Conservation (phyloP, 37 sponge, comb jelly and placozoan genomes). For the Lycopodina hypogea region DNA sequence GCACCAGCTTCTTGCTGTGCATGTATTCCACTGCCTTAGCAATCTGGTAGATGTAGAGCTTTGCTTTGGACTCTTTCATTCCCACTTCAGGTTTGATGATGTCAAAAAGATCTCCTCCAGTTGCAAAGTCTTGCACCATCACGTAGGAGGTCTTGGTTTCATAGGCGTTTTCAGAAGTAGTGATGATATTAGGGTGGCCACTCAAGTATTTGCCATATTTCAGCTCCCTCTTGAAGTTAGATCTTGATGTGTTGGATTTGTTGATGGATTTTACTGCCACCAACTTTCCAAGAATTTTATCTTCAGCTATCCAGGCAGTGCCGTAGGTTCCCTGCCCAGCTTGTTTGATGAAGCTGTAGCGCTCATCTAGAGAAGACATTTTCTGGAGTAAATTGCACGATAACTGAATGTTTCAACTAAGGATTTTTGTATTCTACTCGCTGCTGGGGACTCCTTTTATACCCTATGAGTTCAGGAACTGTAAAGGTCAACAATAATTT, state of each 20-base stretch:
- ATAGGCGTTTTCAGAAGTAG: conserved; percentile 75
- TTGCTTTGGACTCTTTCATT: conserved; percentile 62
- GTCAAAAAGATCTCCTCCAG: conserved; percentile 91
- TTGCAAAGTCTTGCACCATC: conserved; percentile 85
- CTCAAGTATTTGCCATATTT: conserved; percentile 75
- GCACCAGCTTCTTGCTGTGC: conserved; percentile 87
- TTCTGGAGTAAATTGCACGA: conserved; percentile 4
- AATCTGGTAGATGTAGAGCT: conserved; percentile 68
- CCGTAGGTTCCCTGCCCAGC: conserved; percentile 91
- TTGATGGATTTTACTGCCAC: conserved; percentile 84
- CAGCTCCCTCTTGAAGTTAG: conserved; percentile 84
- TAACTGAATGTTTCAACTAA: too few relatives aligned
- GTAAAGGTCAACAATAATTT: too few relatives aligned
- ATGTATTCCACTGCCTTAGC: conserved; percentile 81
- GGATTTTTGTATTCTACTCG: too few relatives aligned
- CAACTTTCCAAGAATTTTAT: conserved; percentile 47
- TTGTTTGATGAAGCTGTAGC: conserved; percentile 71
- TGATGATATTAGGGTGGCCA: conserved; percentile 78
- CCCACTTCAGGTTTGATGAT: conserved; percentile 91
- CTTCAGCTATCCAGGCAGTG: conserved; percentile 86
- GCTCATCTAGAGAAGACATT: conserved; percentile 70
- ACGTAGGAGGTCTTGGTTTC: conserved; percentile 87
- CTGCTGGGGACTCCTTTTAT: too few relatives aligned
- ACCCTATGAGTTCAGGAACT: too few relatives aligned
- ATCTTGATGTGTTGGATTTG: conserved; percentile 62